Percentiles rank a stretch among this genome's conserved stretches.
Evolutionary conservation across 1,140 invertebrate species (phyloP).

Genomic region (Euwallacea similis): DNA sequence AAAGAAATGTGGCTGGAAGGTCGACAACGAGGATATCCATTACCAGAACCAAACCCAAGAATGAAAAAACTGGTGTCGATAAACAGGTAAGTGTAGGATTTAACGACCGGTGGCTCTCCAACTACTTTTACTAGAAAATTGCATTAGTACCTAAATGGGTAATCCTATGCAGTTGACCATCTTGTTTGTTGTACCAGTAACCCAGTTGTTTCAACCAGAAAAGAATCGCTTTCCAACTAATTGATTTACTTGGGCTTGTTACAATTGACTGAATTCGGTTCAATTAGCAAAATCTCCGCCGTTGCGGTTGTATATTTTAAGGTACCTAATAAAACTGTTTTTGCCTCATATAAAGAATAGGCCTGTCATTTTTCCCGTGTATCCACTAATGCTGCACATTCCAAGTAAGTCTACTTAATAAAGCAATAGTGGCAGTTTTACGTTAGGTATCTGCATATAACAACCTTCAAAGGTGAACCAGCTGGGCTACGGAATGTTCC

Average conservation of each 20-base stretch:
- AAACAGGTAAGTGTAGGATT: background rate
- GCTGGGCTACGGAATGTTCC: slow-evolving; percentile 2
- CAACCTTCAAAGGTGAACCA: slow-evolving; percentile 26
- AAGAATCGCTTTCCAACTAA: slow-evolving; percentile 5
- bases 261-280: no score
- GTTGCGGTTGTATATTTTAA: no score
- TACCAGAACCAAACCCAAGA: slow-evolving; percentile 43
- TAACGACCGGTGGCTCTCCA: no score
- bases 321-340: no score
- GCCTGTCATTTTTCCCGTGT: no score
- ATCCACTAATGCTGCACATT: no score
- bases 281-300: no score
- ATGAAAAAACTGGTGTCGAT: slow-evolving; percentile 32
- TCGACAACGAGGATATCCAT: slow-evolving; percentile 53
- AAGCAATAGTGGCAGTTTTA: background rate
- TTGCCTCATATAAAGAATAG: no score
- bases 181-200: background rate
- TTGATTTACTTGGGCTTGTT: background rate
- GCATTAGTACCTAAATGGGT: background rate
- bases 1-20: slow-evolving; percentile 64
- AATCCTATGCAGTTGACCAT: background rate
- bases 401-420: no score
- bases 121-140: slow-evolving; percentile 6
- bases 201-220: background rate
- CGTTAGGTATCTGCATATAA: background rate